Base-by-base conservation (phyloP, 2,113 vertebrate species). In the Cranoglanis bouderius region DNA sequence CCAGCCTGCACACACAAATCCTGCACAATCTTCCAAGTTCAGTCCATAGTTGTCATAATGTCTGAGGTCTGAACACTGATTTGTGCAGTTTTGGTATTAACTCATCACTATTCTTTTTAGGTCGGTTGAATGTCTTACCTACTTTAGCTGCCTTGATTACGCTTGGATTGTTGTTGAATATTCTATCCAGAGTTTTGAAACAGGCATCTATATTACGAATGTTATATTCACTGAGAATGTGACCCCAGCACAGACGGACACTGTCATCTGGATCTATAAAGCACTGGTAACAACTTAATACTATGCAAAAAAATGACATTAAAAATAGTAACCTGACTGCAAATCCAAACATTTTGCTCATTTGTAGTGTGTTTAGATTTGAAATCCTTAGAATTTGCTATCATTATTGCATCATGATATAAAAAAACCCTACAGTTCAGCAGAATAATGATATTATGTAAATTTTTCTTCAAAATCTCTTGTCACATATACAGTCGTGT, bases 111-210 rank as follows among this genome's bases (percentile, higher is more conserved):
- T 29, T 78, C 43, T n/a, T 78, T 14, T 6, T n/a, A 29, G 26
- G 51, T 53, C 2, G 10, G 7, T 63, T 65, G 32, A 16, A 65
- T 72, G 19, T 49, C 94, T 24, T 88, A 96, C 96, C 96, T 0
- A 95, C 95, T 95, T 90, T 93, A 9, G 91, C 95, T 40, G 95
- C 95, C 9, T 93, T n/a, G 0, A 92, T 91, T 8, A 96, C 93
- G 4, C 9, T 61, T 7, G 80, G 1, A 4, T 95, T n/a, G 29
- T 92, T 65, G 90, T 93, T 92, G 88, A 96, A 95, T 40, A 95
- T 90, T 0, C 67, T 65, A n/a, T 93, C 88, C 78, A 96, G 59
- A 16, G 12, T 92, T 35, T 0, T 35, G 85, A 93, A 95, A 92
- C 96, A 96, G n/a, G 35, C 3, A 32, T 93, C 94, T 0, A 94